These are phyloP conservation scores for Trachelus stipa DNA, from an alignment of 2,888 invertebrate genomes.

Conservation along the genomic window DNA sequence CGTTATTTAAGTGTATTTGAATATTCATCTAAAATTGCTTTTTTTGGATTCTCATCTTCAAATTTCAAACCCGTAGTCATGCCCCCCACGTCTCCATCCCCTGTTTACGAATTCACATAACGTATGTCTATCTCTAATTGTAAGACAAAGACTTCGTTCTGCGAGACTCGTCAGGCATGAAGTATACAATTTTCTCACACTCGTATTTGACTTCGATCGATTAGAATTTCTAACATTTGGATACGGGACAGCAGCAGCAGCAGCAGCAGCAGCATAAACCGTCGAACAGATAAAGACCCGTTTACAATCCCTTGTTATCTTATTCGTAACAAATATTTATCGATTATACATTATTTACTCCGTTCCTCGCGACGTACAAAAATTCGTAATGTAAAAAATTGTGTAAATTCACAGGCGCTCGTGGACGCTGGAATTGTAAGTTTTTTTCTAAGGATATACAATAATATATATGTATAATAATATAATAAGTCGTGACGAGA, in stretches of 20 bases:
- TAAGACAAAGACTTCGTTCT: neutral
- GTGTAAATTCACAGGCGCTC: slow-evolving; percentile 48
- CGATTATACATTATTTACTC: slow-evolving; percentile 34
- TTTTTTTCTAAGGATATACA: slow-evolving; percentile 18
- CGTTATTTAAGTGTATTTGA: slow-evolving; percentile 13
- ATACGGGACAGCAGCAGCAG: neutral
- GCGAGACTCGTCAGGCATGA: slow-evolving; percentile 22
- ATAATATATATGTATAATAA: slow-evolving; percentile 10
- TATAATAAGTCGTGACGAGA: neutral
- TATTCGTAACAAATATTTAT: slow-evolving; percentile 21
- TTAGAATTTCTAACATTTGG: neutral
- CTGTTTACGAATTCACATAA: neutral
- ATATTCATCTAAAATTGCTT: slow-evolving; percentile 34
- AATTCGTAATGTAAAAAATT: slow-evolving; percentile 52
- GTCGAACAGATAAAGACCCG: neutral
- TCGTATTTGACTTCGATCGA: neutral
- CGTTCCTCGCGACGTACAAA: slow-evolving; percentile 44
- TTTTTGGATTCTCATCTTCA: neutral
- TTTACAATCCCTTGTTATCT: slow-evolving; percentile 4
- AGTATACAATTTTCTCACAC: slow-evolving; percentile 7
- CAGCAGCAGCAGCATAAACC: neutral
- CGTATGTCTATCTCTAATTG: neutral
- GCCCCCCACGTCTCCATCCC: accelerated
- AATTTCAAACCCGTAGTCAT: neutral
- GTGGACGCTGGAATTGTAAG: slow-evolving; percentile 31